phyloP scores from a whole-genome alignment of 64 coral and sea anemone species.

The Stylophora pistillata region DNA sequence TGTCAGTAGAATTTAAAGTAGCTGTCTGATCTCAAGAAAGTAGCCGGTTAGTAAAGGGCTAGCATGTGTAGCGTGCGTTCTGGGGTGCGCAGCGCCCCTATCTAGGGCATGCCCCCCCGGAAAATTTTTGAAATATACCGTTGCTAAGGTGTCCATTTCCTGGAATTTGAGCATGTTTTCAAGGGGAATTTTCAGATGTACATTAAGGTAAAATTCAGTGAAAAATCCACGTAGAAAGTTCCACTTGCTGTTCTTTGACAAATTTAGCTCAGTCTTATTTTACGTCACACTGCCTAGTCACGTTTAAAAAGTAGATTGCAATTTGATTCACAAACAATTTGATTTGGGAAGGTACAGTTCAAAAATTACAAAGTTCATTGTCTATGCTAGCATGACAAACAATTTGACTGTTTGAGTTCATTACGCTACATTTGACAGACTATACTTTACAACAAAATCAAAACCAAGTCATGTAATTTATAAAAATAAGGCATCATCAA shows the following conservation, averaged over 20 bases:
- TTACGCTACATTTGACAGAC: not conserved
- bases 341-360: slow-evolving; percentile 32
- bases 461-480: not conserved
- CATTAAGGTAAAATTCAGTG: slow-evolving; percentile 31
- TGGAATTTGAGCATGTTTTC: too few relatives aligned
- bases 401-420: slow-evolving; percentile 16
- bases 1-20: too few relatives aligned
- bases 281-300: slow-evolving; percentile 36
- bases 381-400: slow-evolving; percentile 31
- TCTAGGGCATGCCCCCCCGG: too few relatives aligned
- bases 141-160: too few relatives aligned
- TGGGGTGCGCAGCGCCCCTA: too few relatives aligned
- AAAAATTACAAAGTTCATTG: slow-evolving; percentile 30
- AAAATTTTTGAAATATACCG: too few relatives aligned
- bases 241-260: slow-evolving; percentile 37
- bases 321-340: too few relatives aligned
- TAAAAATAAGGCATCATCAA: not conserved
- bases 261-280: slow-evolving; percentile 44
- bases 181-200: too few relatives aligned
- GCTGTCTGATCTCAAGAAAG: too few relatives aligned
- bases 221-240: slow-evolving; percentile 39
- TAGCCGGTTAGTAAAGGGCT: too few relatives aligned
- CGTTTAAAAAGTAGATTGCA: slow-evolving; percentile 33
- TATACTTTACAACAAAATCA: not conserved
- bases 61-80: too few relatives aligned